phyloP scores from a whole-genome alignment of 2,797 vertebrate species.

The Urosaurus nigricauda region DNA sequence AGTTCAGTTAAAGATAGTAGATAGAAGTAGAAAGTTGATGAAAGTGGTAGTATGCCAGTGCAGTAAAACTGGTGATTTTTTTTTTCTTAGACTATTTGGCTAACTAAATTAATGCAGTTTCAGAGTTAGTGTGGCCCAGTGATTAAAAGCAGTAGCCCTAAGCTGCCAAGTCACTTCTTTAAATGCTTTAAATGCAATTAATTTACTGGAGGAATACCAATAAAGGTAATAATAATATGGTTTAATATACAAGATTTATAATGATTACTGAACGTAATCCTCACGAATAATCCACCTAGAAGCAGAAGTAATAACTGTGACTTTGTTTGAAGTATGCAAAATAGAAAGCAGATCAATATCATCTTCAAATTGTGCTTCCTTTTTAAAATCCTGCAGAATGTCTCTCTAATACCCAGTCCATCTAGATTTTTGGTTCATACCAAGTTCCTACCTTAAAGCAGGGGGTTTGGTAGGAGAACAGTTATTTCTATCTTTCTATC shows the following conservation, averaged over 20 bases:
- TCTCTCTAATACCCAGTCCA: not conserved
- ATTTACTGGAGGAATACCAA: not conserved
- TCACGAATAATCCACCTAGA: not conserved
- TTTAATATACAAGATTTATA: not conserved
- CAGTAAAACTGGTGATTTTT: not conserved
- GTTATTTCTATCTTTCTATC: not conserved
- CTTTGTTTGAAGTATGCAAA: not conserved
- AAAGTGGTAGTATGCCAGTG: not conserved
- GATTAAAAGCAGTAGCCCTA: not conserved
- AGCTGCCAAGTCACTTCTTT: not conserved
- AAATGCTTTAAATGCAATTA: not conserved
- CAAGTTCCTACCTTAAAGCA: not conserved
- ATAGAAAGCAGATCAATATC: not conserved
- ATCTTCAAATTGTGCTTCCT: not conserved
- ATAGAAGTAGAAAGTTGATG: not conserved
- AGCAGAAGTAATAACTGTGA: not conserved
- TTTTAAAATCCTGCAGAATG: not conserved
- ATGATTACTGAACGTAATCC: not conserved
- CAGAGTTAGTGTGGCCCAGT: not conserved
- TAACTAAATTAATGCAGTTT: not conserved
- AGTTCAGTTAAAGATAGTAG: not conserved
- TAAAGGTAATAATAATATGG: not conserved
- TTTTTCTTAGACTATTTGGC: not conserved
- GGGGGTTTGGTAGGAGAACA: not conserved
- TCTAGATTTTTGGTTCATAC: not conserved